Evolutionary conservation across 2,113 vertebrate species (phyloP).

Genomic region (Ornithorhynchus anatinus): DNA sequence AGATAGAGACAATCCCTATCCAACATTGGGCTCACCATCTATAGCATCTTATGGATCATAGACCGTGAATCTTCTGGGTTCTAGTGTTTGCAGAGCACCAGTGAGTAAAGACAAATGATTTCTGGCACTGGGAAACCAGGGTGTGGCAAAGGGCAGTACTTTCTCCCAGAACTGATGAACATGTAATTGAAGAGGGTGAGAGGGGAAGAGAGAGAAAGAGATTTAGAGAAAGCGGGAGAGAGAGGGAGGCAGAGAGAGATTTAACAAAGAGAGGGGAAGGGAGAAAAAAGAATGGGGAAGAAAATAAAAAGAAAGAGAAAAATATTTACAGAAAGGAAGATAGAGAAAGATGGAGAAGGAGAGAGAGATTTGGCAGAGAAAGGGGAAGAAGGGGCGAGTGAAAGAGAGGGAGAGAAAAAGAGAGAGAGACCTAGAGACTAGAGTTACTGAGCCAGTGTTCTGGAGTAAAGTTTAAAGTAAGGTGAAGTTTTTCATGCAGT

Average conservation of each 20-base stretch:
- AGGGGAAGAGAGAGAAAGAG: neutral
- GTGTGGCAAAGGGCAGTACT: no score
- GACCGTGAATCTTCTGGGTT: no score
- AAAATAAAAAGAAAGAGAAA: neutral
- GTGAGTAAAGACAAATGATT: no score
- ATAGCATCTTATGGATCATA: no score
- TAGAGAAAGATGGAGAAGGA: neutral
- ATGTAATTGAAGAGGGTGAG: neutral
- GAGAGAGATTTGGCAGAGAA: neutral
- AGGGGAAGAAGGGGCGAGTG: neutral
- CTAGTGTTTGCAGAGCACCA: no score
- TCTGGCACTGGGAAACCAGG: no score
- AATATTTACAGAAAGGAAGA: neutral
- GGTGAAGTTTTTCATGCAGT: no score
- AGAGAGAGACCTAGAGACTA: neutral
- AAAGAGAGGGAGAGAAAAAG: neutral
- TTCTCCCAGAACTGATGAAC: no score
- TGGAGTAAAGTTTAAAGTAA: no score
- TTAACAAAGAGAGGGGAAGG: neutral
- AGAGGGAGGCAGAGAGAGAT: neutral
- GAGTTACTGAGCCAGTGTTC: no score
- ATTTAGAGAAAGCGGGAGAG: neutral
- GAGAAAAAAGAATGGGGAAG: neutral
- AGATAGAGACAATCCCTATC: no score
- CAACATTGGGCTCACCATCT: no score